phyloP scores from a whole-genome alignment of 2,888 invertebrate genomes.

The Seladonia tumulorum region DNA sequence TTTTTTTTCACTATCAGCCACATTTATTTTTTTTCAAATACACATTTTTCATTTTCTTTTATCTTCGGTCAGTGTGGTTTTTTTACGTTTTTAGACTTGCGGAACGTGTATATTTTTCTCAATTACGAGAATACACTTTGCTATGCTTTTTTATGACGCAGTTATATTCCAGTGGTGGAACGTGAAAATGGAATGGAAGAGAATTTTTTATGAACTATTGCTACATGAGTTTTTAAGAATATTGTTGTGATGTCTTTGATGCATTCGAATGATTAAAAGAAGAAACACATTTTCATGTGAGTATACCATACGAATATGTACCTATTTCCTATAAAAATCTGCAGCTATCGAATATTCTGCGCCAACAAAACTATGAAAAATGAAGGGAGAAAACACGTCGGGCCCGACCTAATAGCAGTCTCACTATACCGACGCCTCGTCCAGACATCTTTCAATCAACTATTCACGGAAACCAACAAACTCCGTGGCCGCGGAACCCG shows the following conservation, averaged over 20 bases:
- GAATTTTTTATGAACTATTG: too few species aligned
- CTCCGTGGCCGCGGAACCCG: not conserved
- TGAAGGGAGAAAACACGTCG: not conserved
- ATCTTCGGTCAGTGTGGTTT: too few species aligned
- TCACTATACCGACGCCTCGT: not conserved
- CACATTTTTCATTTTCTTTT: too few species aligned
- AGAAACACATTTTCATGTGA: not conserved
- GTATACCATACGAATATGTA: not conserved
- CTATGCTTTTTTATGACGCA: too few species aligned
- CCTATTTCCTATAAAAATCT: not conserved
- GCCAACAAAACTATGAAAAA: not conserved
- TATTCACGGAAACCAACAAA: not conserved
- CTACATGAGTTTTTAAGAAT: too few species aligned
- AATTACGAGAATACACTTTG: too few species aligned
- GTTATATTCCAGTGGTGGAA: too few species aligned
- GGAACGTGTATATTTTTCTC: too few species aligned
- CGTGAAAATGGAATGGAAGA: too few species aligned
- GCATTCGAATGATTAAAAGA: not conserved
- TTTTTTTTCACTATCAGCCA: not conserved
- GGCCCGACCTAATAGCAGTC: not conserved
- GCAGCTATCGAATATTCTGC: not conserved
- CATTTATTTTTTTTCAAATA: not conserved
- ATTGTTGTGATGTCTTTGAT: too few species aligned
- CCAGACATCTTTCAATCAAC: not conserved
- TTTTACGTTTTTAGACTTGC: too few species aligned